Conservation (phyloP, 2,113 vertebrate genomes). For the Recurvirostra avosetta region DNA sequence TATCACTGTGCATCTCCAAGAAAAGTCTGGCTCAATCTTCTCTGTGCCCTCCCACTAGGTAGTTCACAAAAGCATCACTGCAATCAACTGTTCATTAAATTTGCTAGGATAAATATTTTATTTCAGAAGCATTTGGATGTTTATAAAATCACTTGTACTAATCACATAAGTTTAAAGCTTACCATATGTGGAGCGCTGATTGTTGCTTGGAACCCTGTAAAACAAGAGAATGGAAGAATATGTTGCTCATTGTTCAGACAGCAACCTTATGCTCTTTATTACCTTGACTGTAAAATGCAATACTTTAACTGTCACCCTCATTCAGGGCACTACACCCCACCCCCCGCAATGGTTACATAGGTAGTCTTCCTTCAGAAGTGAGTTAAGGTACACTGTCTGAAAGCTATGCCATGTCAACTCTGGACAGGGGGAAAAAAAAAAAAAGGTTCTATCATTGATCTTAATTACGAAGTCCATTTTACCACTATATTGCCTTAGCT, state of each 20-base stretch:
- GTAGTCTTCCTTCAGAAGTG: neutral
- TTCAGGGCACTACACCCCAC: neutral
- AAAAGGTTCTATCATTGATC: neutral
- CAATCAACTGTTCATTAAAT: neutral
- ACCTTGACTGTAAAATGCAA: neutral
- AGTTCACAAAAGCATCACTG: neutral
- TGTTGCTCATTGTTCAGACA: neutral
- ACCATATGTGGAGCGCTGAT: slow-evolving; percentile 99
- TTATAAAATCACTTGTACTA: neutral
- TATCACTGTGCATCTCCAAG: neutral
- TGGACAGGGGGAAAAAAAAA: too few relatives aligned
- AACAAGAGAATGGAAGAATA: slow-evolving; percentile 39
- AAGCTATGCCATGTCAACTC: neutral
- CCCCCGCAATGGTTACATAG: neutral
- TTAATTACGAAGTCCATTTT: neutral
- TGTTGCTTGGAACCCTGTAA: slow-evolving; percentile 95
- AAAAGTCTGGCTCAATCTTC: neutral
- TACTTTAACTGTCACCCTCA: neutral
- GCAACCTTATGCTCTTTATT: neutral
- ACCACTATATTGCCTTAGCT: neutral
- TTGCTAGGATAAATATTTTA: neutral
- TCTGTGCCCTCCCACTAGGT: neutral
- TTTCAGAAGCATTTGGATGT: neutral
- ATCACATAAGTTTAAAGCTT: slow-evolving; percentile 48
- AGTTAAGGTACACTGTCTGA: neutral